Base-by-base conservation (phyloP, 1,140 invertebrate species). In the Galleria mellonella region DNA sequence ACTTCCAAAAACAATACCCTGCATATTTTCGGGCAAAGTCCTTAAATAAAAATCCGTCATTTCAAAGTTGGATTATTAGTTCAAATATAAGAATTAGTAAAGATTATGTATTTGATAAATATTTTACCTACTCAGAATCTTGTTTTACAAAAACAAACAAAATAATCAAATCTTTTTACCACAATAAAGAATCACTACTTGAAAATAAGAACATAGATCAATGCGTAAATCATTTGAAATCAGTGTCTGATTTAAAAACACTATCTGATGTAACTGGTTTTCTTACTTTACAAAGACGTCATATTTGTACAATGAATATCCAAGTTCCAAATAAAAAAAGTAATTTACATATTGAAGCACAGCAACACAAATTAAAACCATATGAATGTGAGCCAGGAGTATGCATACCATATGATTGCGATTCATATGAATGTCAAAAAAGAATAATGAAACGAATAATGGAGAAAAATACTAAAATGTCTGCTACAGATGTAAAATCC, bases 331-430 rank as follows among this genome's bases (percentile, higher is more conserved):
- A 31, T 31, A n/a, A 31, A 23, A 23, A 23, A 23, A 23, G 6
- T 3, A 3, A 23, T 23, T 2, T 23, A 23, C 6, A 23, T 6
- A 2, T 3, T 23, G 6, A 23, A 23, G 6, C n/a, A n/a, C n/a
- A 23, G 17, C 17, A 23, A 23, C 8, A 17, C 0, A 4, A 17
- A 17, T 7, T 37, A n/a, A 17, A 9, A 9, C 14, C 35, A 23
- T 37, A 32, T 32, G 31, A 32, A 32, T 32, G 31, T n/a, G 31
- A 32, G 4, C 31, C 31, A n/a, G 31, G 31, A 10, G 4, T 32
- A 9, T 66, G 59, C 32, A 47, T 56, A 17, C 62, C 62, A 7
- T 50, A 53, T 8, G 46, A 54, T 42, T 66, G 59, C 33, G 33
- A 68, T 44, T 55, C 57, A 14, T 41, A 56, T 43, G 42, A 56